Conservation (phyloP, 2,113 vertebrate species). For the Nicator chloris region DNA sequence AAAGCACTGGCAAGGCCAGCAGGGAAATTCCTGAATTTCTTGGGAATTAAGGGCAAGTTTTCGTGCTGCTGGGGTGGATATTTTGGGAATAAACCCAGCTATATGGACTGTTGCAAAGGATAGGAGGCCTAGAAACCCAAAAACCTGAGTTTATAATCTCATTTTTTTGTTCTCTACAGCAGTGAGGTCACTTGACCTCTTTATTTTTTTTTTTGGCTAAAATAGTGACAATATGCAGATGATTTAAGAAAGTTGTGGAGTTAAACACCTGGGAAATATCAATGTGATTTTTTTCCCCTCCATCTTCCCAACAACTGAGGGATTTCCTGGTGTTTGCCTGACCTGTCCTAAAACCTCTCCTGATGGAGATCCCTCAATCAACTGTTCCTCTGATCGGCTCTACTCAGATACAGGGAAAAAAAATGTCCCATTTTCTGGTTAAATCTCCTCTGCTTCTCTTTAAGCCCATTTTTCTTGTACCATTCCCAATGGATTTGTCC, state of each 20-base stretch:
- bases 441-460: background rate
- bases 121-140: background rate
- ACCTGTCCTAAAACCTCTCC: background rate
- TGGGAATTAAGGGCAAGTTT: background rate
- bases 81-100: background rate
- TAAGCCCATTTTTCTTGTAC: background rate
- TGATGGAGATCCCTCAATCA: background rate
- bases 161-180: background rate
- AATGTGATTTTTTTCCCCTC: background rate
- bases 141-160: background rate
- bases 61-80: background rate
- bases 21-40: background rate
- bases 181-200: background rate
- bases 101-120: fast-evolving
- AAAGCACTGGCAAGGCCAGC: background rate
- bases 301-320: background rate
- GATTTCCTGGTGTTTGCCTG: background rate
- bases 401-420: background rate
- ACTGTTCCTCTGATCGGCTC: background rate
- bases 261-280: background rate
- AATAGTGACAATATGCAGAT: fast-evolving
- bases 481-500: background rate
- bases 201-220: background rate
- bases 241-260: background rate
- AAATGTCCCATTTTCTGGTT: background rate